These are phyloP conservation scores for Meles meles DNA, from an alignment of 2,113 vertebrate genomes.

Conservation along the genomic window DNA sequence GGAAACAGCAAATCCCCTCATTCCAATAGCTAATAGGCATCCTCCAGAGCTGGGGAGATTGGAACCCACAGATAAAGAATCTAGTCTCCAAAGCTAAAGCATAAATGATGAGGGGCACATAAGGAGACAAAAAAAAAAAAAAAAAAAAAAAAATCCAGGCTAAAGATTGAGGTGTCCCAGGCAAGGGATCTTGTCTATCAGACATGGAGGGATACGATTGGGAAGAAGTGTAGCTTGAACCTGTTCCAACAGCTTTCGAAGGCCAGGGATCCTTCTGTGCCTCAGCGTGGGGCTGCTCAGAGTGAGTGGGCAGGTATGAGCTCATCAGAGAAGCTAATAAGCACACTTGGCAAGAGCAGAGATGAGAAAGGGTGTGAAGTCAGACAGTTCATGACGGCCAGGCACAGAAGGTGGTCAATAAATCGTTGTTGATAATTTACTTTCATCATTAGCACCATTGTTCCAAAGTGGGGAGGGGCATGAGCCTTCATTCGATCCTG, in stretches of 20 bases:
- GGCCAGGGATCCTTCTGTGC: background rate
- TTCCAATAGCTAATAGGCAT: constrained; percentile 9
- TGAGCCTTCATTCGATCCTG: background rate
- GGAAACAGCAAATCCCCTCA: background rate
- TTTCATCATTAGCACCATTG: constrained; percentile 25
- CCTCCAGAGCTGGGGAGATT: background rate
- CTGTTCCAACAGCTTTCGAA: background rate
- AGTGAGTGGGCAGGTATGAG: constrained; percentile 37
- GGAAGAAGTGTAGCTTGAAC: background rate
- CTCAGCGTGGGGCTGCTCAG: background rate
- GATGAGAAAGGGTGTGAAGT: constrained; percentile 9
- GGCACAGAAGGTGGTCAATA: background rate
- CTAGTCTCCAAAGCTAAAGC: background rate
- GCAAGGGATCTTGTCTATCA: background rate
- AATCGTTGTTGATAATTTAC: constrained; percentile 20
- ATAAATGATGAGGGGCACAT: background rate
- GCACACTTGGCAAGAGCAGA: constrained; percentile 42
- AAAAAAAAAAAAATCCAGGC: background rate
- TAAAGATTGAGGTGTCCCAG: background rate
- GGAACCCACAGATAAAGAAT: constrained; percentile 12
- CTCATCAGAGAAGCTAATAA: constrained; percentile 38
- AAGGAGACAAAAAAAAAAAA: background rate
- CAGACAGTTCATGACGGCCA: constrained; percentile 40
- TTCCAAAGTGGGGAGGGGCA: background rate
- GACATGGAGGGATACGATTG: background rate